Evolutionary conservation across 2,888 invertebrate species (phyloP).

Genomic region (Metacarcinus magister): DNA sequence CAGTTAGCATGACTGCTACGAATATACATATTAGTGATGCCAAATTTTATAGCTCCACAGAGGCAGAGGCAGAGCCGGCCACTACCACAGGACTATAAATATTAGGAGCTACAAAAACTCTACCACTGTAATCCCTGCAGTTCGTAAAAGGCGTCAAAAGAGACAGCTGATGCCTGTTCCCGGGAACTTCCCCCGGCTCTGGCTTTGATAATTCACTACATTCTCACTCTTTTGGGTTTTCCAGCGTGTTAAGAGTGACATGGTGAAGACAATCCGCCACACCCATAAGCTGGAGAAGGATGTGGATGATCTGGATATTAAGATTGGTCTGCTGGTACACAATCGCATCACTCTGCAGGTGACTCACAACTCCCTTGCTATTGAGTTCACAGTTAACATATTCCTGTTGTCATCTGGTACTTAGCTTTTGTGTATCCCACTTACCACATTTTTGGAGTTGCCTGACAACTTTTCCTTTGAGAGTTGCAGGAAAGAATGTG

Average conservation of each 20-base stretch:
- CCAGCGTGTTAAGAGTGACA: conserved; percentile 88
- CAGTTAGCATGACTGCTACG: neutral
- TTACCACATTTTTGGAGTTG: too few relatives aligned
- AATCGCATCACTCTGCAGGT: conserved; percentile 90
- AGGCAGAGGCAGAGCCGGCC: too few relatives aligned
- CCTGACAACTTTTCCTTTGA: too few relatives aligned
- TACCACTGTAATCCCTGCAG: too few relatives aligned
- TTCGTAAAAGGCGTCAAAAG: too few relatives aligned
- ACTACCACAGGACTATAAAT: too few relatives aligned
- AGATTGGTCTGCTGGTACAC: conserved; percentile 92
- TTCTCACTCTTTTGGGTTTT: conserved; percentile 57
- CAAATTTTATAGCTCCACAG: too few relatives aligned
- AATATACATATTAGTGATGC: neutral
- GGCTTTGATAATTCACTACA: neutral
- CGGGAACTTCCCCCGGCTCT: neutral
- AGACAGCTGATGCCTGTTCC: neutral
- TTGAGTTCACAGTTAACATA: too few relatives aligned
- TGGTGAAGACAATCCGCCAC: conserved; percentile 90
- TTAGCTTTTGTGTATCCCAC: neutral
- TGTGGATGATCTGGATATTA: conserved; percentile 91
- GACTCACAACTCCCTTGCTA: neutral
- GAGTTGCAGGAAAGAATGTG: too few relatives aligned
- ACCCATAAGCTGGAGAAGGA: conserved; percentile 90
- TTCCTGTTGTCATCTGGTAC: neutral
- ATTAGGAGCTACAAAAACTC: too few relatives aligned